These are phyloP conservation scores for Gerris buenoi DNA, from an alignment of 1,140 invertebrate genomes.

Conservation along the genomic window DNA sequence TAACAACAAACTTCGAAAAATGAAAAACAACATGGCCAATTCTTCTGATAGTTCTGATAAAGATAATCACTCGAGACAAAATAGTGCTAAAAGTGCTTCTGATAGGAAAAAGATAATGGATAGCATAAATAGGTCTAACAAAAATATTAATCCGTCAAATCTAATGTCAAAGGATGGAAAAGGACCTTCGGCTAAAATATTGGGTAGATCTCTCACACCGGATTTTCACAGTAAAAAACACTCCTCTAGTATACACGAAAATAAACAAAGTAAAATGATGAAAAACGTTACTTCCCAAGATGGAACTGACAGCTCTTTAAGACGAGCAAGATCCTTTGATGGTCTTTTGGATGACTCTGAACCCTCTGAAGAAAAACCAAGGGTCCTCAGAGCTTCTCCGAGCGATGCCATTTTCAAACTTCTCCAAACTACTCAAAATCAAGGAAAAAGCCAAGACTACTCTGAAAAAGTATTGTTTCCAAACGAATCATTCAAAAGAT, in stretches of 20 bases:
- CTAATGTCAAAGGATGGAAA: background rate
- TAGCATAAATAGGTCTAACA: background rate
- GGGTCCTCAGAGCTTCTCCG: slow-evolving; percentile 14
- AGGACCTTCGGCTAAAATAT: background rate
- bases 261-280: background rate
- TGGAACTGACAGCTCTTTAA: background rate
- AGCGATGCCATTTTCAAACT: slow-evolving; percentile 20
- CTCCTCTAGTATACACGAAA: background rate
- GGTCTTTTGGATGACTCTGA: slow-evolving; percentile 42
- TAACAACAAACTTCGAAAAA: background rate
- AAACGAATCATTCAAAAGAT: too few relatives aligned
- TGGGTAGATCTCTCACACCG: background rate
- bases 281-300: background rate
- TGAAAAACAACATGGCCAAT: background rate
- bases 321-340: slow-evolving; percentile 41
- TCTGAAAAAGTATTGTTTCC: too few relatives aligned
- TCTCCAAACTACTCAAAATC: slow-evolving; percentile 20
- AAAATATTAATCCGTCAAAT: background rate
- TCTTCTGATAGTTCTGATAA: background rate
- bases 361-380: background rate
- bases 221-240: background rate
- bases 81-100: background rate
- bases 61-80: background rate
- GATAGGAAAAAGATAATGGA: too few relatives aligned
- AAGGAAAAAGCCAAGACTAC: background rate